A percentile compares a stretch with the other conserved stretches of the same genome.
These are phyloP conservation scores for Sardina pilchardus DNA, from an alignment of 2,113 vertebrate genomes.

Conservation along the genomic window DNA sequence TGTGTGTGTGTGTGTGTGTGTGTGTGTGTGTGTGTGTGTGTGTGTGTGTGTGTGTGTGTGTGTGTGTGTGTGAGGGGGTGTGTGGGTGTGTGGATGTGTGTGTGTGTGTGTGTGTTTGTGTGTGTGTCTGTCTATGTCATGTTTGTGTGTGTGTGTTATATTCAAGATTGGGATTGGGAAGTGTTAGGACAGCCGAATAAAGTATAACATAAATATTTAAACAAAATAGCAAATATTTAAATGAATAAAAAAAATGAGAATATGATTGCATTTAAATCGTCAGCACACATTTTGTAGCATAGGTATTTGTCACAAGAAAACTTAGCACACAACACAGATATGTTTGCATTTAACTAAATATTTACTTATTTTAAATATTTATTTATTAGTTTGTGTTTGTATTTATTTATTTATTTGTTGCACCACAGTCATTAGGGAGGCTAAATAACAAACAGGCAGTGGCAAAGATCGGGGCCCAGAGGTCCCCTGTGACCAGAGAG, in stretches of 20 bases:
- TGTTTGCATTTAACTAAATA: neutral
- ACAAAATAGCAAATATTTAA: neutral
- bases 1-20: neutral
- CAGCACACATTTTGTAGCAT: neutral
- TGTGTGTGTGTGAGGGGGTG: neutral
- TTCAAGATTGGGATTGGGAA: constrained; percentile 41
- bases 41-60: neutral
- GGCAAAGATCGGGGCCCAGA: neutral
- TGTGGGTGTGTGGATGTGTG: neutral
- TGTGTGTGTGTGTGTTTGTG: neutral
- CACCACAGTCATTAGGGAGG: neutral
- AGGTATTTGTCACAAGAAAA: neutral
- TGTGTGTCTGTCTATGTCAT: no score
- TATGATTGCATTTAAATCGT: constrained; percentile 13
- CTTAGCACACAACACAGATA: neutral
- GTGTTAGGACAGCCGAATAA: neutral
- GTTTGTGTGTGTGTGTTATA: neutral
- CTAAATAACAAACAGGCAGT: neutral
- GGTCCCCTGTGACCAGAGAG: neutral
- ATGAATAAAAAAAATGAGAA: constrained; percentile 15
- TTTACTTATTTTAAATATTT: neutral
- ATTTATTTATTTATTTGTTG: neutral
- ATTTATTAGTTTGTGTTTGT: neutral
- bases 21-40: neutral
- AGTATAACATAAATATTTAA: constrained; percentile 8